phyloP scores from a whole-genome alignment of 2,113 vertebrate genomes.

The Aepyceros melampus region DNA sequence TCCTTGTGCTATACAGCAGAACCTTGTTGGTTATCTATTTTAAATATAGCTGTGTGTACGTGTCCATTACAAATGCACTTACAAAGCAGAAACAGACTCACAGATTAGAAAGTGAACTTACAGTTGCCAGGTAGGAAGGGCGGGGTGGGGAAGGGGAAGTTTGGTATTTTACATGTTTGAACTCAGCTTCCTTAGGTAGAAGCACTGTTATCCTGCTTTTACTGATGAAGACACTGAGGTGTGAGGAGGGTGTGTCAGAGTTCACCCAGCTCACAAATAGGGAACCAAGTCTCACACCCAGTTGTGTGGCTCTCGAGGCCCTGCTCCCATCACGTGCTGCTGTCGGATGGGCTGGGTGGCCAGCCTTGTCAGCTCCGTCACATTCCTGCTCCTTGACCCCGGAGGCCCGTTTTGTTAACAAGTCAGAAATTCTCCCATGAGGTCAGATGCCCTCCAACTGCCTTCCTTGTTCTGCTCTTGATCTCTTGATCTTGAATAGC shows the following conservation, averaged over 20 bases:
- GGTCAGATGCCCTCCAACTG: not conserved
- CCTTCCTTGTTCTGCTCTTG: not conserved
- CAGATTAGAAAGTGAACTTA: not conserved
- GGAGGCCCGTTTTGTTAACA: not conserved
- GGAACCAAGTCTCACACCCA: not conserved
- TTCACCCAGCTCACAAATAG: not conserved
- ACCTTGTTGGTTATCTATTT: not conserved
- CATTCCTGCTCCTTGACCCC: not conserved
- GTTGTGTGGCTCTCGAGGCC: not conserved
- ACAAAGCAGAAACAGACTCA: not conserved
- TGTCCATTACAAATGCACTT: not conserved
- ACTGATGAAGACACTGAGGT: not conserved
- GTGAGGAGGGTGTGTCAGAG: rapidly evolving
- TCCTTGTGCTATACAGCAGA: not conserved
- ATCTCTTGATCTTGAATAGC: not conserved
- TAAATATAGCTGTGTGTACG: not conserved
- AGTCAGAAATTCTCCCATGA: not conserved
- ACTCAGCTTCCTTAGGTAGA: not conserved
- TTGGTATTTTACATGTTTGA: not conserved
- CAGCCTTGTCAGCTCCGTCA: not conserved
- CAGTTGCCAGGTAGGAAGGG: not conserved
- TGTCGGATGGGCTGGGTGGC: rapidly evolving
- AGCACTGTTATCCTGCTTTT: not conserved
- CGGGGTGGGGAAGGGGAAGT: not conserved
- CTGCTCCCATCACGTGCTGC: not conserved